Evolutionary conservation across 2,113 vertebrate species (phyloP), one percentile per base, ranked within the genome.

Genomic region (Ursus arctos): DNA sequence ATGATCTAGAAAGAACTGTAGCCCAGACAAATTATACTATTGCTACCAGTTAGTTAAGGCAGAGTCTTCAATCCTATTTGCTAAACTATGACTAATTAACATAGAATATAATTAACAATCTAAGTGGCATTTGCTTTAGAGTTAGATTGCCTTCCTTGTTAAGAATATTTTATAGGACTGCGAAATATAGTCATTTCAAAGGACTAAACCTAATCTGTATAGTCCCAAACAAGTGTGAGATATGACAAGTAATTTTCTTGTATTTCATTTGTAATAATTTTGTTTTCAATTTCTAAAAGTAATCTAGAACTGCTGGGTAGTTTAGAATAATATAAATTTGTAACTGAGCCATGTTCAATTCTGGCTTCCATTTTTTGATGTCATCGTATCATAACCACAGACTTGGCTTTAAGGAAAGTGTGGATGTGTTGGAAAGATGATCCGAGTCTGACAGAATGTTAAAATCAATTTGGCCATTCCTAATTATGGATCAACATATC

Each of bases 231-330:
- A 82, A 93, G 65, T 71, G 24, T 79, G 36, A 84, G 22, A 61
- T 79, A 61, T 21, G 43, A 79, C 3, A 76, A 51, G 14, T 82
- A 76, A 63, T 93, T 92, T 87, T 90, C 47, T 85, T 79, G 28
- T 8, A 86, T 85, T 95, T 97, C 55, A 93, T n/a, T 90, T 96
- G 80, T 92, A 51, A 55, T 63, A 72, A 33, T 36, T 81, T 91
- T 94, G 51, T 36, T 49, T 74, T 13, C 21, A 92, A 57, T 89
- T 95, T 92, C 22, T 79, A 77, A 85, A 94, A 94, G 51, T 47
- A 82, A 94, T 40, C 65, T 55, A 88, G 36, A 94, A 88, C 67
- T 74, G 9, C 57, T 59, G 10, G 10, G 65, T 93, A 94, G 61
- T 90, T 12, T 72, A 80, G 47, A 94, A 61, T 72, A 90, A 85